These are phyloP conservation scores for Bursaphelenchus okinawaensis DNA, from an alignment of 2,888 invertebrate genomes.

Conservation along the genomic window DNA sequence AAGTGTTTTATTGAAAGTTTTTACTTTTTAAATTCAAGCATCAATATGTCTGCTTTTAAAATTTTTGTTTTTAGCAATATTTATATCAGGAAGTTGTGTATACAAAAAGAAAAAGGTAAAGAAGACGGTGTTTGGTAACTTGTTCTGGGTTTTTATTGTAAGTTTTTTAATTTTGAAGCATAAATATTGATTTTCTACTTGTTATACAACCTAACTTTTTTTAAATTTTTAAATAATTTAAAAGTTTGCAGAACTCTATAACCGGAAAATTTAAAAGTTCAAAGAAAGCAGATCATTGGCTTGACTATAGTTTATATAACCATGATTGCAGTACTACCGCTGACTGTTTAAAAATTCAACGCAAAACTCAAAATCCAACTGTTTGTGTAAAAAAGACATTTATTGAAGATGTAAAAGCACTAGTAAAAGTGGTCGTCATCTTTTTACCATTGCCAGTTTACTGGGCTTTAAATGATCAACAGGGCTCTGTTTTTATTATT, in stretches of 20 bases:
- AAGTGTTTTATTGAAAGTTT: too few relatives aligned
- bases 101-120: constrained; percentile 68
- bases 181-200: too few relatives aligned
- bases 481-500: constrained; percentile 67
- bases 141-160: constrained; percentile 66
- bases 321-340: neutral
- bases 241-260: neutral
- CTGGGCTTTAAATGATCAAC: constrained; percentile 94
- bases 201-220: too few relatives aligned
- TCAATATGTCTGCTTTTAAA: too few relatives aligned
- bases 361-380: neutral
- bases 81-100: neutral
- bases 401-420: constrained; percentile 14
- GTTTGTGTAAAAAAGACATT: neutral
- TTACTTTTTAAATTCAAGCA: too few relatives aligned
- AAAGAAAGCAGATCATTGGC: neutral
- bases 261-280: neutral
- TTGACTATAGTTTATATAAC: neutral
- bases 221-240: neutral
- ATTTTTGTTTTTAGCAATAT: neutral
- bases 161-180: too few relatives aligned
- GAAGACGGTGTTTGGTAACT: constrained; percentile 78
- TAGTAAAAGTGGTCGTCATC: constrained; percentile 16
- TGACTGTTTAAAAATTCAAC: neutral
- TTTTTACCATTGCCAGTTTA: constrained; percentile 73